Evolutionary conservation across 1,140 invertebrate genomes (phyloP), one percentile per base, ranked within the genome.

Genomic region (Panagrolaimus sp.): DNA sequence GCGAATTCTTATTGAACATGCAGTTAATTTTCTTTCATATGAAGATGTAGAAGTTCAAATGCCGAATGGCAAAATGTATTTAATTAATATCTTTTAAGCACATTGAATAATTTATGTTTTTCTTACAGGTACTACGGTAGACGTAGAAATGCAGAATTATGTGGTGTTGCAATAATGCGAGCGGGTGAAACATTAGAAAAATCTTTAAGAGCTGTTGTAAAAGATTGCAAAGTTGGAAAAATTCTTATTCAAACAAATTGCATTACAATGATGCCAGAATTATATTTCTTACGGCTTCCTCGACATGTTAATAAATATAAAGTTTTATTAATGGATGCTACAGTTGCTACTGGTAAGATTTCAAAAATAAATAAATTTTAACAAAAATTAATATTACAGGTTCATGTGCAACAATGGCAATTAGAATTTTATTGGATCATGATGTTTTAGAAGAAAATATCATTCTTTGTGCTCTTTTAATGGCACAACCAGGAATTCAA

Each of bases 341-440:
- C 74, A 42, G 80, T 83, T 7, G 78, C 76, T 5, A 79, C 78
- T 42, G 79, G 73, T 68, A 62, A 91, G 31, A 38, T 7, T 38
- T 38, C 7, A 7, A 38, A 38, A 48, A 11, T 72, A 8, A 70
- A 43, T 31, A 66, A 46, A 63, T 70, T 71, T 20, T 31, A 27
- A n/a, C n/a, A n/a, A n/a, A n/a, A n/a, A n/a, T n/a, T 97, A 27
- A 92, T 93, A 20, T 96, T 38, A 38, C 93, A 0, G 95, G 96
- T 63, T 94, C 95, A 11, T 95, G 96, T 0, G 93, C 95, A 31
- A 96, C 98, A 88, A 98, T 98, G 96, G 96, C 96, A 1, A 96
- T 98, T 69, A 85, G 95, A 67, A 92, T 98, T 23, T 85, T 98
- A 51, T 85, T 98, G 14, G 96, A 98, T 85, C 94, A 98, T 83